Conservation (phyloP, 2,113 vertebrate species). For the Formicarius rufipectus region DNA sequence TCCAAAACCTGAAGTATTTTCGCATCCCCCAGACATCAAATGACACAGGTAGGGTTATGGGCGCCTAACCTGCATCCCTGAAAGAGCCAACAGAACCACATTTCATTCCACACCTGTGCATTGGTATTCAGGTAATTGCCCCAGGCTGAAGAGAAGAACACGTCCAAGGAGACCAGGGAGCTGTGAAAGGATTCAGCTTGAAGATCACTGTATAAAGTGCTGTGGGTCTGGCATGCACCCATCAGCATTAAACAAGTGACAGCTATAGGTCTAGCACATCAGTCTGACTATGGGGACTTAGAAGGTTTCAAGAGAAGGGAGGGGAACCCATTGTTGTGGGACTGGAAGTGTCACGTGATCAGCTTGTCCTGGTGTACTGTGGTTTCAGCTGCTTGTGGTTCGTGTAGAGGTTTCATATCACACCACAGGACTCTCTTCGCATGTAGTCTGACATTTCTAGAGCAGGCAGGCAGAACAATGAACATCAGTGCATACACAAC, state of each 20-base stretch:
- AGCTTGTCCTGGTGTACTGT: neutral
- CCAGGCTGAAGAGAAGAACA: neutral
- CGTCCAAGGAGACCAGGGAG: neutral
- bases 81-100: neutral
- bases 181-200: neutral
- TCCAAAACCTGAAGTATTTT: neutral
- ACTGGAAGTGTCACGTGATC: neutral
- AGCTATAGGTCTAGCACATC: neutral
- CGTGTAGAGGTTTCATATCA: neutral
- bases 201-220: neutral
- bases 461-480: neutral
- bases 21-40: neutral
- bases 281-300: neutral
- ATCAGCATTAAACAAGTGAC: neutral
- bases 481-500: neutral
- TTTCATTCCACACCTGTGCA: neutral
- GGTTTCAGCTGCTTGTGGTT: neutral
- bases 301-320: neutral
- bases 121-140: neutral
- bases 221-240: neutral
- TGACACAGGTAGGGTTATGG: neutral
- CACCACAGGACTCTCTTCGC: accelerated
- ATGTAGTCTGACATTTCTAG: neutral
- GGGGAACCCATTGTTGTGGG: neutral
- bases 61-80: neutral